These are phyloP conservation scores for Apodemia hepburni DNA, from an alignment of 2,888 invertebrate species.

Conservation along the genomic window DNA sequence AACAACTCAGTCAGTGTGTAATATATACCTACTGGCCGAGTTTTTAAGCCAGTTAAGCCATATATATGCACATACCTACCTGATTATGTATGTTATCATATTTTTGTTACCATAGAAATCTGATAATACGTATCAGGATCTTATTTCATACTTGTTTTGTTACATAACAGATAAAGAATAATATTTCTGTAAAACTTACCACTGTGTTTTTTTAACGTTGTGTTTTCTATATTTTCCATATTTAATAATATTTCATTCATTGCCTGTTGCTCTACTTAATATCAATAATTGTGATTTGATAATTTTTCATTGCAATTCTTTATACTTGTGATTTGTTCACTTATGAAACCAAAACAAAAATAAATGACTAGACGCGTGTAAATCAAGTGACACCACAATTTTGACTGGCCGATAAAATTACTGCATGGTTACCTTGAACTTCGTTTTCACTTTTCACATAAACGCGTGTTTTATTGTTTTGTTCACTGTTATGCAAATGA, in stretches of 20 bases:
- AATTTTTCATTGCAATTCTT: neutral
- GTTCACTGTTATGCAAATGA: constrained; percentile 74
- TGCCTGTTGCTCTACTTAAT: neutral
- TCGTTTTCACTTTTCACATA: constrained; percentile 76
- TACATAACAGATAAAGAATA: too few species aligned
- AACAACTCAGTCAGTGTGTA: too few species aligned
- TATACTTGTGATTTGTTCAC: neutral
- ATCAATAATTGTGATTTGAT: neutral
- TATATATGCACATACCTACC: too few species aligned
- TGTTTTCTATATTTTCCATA: too few species aligned
- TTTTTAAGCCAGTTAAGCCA: too few species aligned
- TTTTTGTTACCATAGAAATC: too few species aligned
- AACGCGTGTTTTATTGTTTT: constrained; percentile 61
- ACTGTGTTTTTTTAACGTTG: too few species aligned
- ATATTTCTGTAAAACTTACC: too few species aligned
- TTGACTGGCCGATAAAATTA: constrained; percentile 52
- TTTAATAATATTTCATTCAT: neutral
- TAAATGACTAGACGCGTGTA: constrained; percentile 49
- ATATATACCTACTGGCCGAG: too few species aligned
- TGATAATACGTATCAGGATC: too few species aligned
- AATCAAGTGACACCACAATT: constrained; percentile 56
- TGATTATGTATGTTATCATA: too few species aligned
- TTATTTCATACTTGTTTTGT: too few species aligned
- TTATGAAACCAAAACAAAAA: neutral
- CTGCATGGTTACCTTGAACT: constrained; percentile 53